phyloP scores from a whole-genome alignment of 2,888 invertebrate species.

The Synergus umbraculus region DNA sequence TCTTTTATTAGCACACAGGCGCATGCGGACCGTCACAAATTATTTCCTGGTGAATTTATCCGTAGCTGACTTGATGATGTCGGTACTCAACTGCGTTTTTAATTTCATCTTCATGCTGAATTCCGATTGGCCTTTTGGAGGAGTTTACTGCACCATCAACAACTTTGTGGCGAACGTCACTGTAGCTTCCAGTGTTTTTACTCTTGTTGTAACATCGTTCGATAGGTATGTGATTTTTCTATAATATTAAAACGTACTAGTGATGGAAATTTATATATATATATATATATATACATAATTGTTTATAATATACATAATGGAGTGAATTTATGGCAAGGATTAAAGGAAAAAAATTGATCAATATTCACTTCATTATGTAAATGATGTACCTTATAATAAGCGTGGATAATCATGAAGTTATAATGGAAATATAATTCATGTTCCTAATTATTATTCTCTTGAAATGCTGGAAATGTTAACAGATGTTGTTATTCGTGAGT shows the following conservation, averaged over 20 bases:
- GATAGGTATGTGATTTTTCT: conserved; percentile 85
- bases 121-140: conserved; percentile 93
- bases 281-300: neutral
- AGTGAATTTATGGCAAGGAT: too few relatives aligned
- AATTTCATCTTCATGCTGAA: conserved; percentile 94
- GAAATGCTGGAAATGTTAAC: neutral
- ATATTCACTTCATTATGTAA: too few relatives aligned
- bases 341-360: too few relatives aligned
- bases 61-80: conserved; percentile 91
- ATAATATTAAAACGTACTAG: neutral
- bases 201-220: conserved; percentile 94
- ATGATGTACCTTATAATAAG: too few relatives aligned
- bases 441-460: too few relatives aligned
- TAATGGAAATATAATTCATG: too few relatives aligned
- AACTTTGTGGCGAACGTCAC: conserved; percentile 95
- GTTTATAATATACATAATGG: too few relatives aligned
- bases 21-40: conserved; percentile 94
- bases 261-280: neutral
- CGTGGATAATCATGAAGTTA: too few relatives aligned
- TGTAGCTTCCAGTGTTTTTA: conserved; percentile 95
- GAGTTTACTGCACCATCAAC: conserved; percentile 91
- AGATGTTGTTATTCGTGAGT: neutral
- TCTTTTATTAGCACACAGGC: conserved; percentile 84
- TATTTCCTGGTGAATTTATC: conserved; percentile 94
- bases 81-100: conserved; percentile 92